Evolutionary conservation across 2,797 vertebrate species (phyloP).

Genomic region (Chelon auratus): DNA sequence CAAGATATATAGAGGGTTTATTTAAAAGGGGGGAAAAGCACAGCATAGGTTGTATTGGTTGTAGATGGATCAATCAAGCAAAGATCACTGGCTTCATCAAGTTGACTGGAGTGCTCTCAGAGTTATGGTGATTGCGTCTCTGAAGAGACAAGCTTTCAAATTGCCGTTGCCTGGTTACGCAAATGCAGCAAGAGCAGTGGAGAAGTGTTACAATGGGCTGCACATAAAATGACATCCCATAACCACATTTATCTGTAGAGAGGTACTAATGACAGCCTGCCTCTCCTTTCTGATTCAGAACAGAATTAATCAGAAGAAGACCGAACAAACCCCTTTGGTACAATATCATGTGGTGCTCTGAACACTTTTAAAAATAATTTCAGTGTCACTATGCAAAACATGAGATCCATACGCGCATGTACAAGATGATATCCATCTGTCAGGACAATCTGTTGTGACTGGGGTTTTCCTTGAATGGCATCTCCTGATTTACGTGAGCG

Average conservation of each 20-base stretch:
- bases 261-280: constrained; percentile 45
- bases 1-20: constrained; percentile 12
- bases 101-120: constrained; percentile 82
- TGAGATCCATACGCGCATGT: background rate
- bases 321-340: background rate
- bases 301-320: constrained; percentile 1
- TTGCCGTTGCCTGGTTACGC: constrained; percentile 83
- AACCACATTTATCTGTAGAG: constrained; percentile 70
- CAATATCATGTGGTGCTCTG: too few species aligned
- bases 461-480: constrained; percentile 43
- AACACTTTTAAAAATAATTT: constrained; percentile 1
- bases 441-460: constrained; percentile 5
- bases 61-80: constrained; percentile 69
- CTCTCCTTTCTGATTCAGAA: constrained; percentile 41
- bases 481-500: constrained; percentile 36
- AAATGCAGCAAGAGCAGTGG: constrained; percentile 79
- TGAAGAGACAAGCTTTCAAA: constrained; percentile 83
- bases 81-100: constrained; percentile 75
- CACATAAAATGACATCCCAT: constrained; percentile 78
- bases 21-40: constrained; percentile 22
- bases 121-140: constrained; percentile 82
- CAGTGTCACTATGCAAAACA: constrained; percentile 25
- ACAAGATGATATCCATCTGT: constrained; percentile 27
- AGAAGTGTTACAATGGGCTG: constrained; percentile 77
- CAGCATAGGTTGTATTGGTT: constrained; percentile 58